phyloP scores from a whole-genome alignment of 2,888 invertebrate species.

The Craniophora ligustri region DNA sequence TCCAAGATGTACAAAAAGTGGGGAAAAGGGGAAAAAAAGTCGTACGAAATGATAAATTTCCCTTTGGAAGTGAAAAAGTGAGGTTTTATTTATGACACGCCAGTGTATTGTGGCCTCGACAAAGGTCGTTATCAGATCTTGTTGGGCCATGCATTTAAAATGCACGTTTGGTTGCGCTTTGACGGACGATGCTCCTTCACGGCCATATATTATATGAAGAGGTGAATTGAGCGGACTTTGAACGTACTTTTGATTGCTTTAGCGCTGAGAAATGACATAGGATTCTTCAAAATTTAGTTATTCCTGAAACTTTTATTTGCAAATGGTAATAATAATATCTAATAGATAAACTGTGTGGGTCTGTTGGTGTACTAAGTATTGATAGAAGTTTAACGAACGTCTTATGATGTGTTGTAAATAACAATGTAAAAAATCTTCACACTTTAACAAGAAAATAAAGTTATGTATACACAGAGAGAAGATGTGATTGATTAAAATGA shows the following conservation, averaged over 20 bases:
- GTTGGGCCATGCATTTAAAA: slow-evolving; percentile 74
- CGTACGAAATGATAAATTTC: slow-evolving; percentile 85
- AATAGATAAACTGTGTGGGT: too few relatives aligned
- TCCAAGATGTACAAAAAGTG: slow-evolving; percentile 84
- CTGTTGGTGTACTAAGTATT: too few relatives aligned
- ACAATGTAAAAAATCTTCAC: too few relatives aligned
- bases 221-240: slow-evolving; percentile 59
- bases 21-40: slow-evolving; percentile 76
- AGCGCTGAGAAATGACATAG: slow-evolving; percentile 11
- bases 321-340: too few relatives aligned
- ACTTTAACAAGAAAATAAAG: neutral
- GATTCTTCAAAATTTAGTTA: slow-evolving; percentile 9
- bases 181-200: slow-evolving; percentile 64
- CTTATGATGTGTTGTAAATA: too few relatives aligned
- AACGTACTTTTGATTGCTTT: slow-evolving; percentile 58
- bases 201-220: slow-evolving; percentile 38
- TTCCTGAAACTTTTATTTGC: neutral
- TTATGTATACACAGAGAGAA: neutral
- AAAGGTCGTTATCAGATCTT: slow-evolving; percentile 80
- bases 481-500: slow-evolving; percentile 34
- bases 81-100: slow-evolving; percentile 84
- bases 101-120: slow-evolving; percentile 74
- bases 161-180: slow-evolving; percentile 68
- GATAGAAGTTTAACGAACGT: too few relatives aligned
- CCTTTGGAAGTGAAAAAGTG: slow-evolving; percentile 82